These are phyloP conservation scores for Poliocrania exsul DNA, from an alignment of 2,797 vertebrate genomes.

Conservation along the genomic window DNA sequence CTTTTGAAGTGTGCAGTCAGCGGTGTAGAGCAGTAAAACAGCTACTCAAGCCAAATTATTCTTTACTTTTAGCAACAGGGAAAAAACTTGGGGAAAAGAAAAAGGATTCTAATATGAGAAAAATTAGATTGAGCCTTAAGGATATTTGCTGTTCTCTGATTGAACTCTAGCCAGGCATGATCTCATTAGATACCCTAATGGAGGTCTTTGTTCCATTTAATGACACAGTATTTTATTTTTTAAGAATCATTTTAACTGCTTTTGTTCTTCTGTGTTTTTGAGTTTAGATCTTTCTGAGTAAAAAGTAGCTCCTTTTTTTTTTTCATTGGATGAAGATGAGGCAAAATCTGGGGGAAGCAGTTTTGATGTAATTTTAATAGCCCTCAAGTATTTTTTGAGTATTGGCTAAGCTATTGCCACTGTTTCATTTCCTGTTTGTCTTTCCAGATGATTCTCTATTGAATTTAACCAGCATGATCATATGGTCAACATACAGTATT, in stretches of 20 bases:
- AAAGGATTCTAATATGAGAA: neutral
- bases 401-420: conserved; percentile 60
- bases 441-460: conserved; percentile 31
- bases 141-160: neutral
- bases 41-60: neutral
- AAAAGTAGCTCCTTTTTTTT: neutral
- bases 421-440: conserved; percentile 63
- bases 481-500: conserved; percentile 58
- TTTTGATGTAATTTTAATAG: conserved; percentile 51
- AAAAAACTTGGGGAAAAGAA: neutral
- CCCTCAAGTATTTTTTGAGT: conserved; percentile 52
- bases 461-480: conserved; percentile 44
- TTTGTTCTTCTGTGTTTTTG: neutral
- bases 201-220: conserved; percentile 31
- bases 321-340: neutral
- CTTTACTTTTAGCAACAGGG: conserved; percentile 1
- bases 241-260: neutral
- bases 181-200: conserved; percentile 25
- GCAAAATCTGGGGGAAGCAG: conserved; percentile 31
- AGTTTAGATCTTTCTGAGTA: neutral
- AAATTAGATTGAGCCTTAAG: neutral
- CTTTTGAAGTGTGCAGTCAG: neutral
- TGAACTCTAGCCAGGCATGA: conserved; percentile 27
- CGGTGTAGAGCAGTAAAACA: neutral
- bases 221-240: neutral